Conservation (phyloP, 2,888 invertebrate genomes). For the Bugula neritina region DNA sequence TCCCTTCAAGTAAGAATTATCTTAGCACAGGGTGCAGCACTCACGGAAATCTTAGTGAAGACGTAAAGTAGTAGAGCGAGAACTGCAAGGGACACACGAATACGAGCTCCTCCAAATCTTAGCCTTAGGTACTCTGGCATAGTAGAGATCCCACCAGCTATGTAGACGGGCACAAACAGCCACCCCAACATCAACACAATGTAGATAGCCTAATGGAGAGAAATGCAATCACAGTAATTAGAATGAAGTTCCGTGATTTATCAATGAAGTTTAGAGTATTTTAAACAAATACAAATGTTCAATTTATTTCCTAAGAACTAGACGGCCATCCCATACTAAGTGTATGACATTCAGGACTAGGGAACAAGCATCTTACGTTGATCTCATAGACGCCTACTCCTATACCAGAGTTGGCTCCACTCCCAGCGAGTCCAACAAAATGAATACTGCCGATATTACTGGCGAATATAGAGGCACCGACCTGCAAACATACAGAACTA, state of each 20-base stretch:
- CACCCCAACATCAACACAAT: conserved; percentile 24
- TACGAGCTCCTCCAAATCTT: conserved; percentile 57
- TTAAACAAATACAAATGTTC: no score
- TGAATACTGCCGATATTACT: conserved; percentile 23
- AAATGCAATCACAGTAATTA: no score
- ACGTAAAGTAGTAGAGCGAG: conserved; percentile 57
- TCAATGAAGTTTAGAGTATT: no score
- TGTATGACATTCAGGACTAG: no score
- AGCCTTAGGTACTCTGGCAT: conserved; percentile 58
- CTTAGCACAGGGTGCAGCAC: no score
- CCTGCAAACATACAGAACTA: neutral
- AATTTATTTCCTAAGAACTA: no score
- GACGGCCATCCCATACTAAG: no score
- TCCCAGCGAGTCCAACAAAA: conserved; percentile 17
- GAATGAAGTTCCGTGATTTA: no score
- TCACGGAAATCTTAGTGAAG: conserved; percentile 59
- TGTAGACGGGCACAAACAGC: conserved; percentile 24
- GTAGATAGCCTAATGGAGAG: conserved; percentile 11
- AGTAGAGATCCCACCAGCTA: conserved; percentile 50
- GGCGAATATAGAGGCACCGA: conserved; percentile 18
- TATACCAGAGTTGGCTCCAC: conserved; percentile 23
- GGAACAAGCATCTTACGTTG: no score
- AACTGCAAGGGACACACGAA: conserved; percentile 56
- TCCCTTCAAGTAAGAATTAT: no score
- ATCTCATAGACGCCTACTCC: conserved; percentile 23